A percentile compares a stretch with the other conserved stretches of the same genome.
Conservation (phyloP, 2,113 vertebrate species). For the Riparia riparia region DNA sequence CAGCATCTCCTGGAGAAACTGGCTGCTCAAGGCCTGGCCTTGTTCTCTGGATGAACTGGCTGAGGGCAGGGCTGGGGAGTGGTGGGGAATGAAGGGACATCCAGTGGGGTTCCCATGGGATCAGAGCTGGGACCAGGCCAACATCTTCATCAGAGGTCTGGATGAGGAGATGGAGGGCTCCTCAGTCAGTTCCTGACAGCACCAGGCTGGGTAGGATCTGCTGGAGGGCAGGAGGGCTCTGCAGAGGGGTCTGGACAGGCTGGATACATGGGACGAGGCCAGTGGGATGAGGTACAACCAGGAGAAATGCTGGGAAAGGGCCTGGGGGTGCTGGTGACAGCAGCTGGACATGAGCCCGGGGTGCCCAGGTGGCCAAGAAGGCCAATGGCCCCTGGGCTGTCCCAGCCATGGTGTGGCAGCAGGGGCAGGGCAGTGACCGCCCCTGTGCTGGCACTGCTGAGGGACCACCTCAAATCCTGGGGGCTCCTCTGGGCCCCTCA, state of each 20-base stretch:
- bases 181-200: background rate
- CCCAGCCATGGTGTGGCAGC: background rate
- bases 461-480: too few relatives aligned
- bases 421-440: background rate
- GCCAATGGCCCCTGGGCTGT: background rate
- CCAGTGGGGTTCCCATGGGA: too few relatives aligned
- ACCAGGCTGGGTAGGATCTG: background rate
- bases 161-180: accelerated
- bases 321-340: background rate
- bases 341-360: background rate
- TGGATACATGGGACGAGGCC: background rate
- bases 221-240: background rate
- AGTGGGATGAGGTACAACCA: too few relatives aligned
- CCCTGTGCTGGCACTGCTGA: background rate
- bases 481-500: too few relatives aligned
- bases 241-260: background rate
- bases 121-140: too few relatives aligned
- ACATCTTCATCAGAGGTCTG: background rate
- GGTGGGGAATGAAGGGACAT: background rate
- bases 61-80: background rate
- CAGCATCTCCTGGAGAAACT: background rate
- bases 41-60: background rate
- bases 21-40: background rate
- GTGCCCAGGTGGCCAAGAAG: background rate
- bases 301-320: background rate